Conservation (phyloP, 35 echinoderm and acorn worm species). For the Amphiura filiformis region DNA sequence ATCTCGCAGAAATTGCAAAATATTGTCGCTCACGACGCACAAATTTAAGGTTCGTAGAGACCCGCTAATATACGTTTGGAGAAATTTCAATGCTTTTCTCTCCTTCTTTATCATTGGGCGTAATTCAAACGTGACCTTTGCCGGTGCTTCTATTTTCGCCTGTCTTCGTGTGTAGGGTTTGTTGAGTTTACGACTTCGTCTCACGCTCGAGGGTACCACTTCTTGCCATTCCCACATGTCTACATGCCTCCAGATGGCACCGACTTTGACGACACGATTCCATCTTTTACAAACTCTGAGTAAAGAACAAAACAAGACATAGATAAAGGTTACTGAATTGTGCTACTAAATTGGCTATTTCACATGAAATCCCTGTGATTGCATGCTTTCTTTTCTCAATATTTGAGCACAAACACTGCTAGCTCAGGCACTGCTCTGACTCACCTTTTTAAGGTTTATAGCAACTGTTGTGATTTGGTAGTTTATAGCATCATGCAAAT, state of each 20-base stretch:
- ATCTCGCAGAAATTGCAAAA: background rate
- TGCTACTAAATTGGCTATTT: too few species aligned
- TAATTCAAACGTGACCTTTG: background rate
- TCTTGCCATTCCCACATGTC: background rate
- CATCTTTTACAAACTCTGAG: background rate
- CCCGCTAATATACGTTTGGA: background rate
- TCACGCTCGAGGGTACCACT: too few species aligned
- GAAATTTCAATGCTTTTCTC: background rate
- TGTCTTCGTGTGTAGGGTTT: background rate
- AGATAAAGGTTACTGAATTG: background rate
- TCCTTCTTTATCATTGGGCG: background rate
- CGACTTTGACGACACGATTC: background rate
- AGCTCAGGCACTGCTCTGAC: too few species aligned
- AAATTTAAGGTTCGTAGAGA: background rate
- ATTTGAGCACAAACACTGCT: too few species aligned
- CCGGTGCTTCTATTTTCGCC: background rate
- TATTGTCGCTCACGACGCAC: background rate
- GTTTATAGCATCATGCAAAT: too few species aligned
- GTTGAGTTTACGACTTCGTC: too few species aligned
- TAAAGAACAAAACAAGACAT: background rate
- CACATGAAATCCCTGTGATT: too few species aligned
- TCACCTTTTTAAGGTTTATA: too few species aligned
- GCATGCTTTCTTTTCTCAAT: too few species aligned
- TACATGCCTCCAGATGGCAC: background rate
- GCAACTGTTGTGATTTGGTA: too few species aligned